Conservation (phyloP, 2,797 vertebrate genomes). For the Scomberomorus guttatus region DNA sequence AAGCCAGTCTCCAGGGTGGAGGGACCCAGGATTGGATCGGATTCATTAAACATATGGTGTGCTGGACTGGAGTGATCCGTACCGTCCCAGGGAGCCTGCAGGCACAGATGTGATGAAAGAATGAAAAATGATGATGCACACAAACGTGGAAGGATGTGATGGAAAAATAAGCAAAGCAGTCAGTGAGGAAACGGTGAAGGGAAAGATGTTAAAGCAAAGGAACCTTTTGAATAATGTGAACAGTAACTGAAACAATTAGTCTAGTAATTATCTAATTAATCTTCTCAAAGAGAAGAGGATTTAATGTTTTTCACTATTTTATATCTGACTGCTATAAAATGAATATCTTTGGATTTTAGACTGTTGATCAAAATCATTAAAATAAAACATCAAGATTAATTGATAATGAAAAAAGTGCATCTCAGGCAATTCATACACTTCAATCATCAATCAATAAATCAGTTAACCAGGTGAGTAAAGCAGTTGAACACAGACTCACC, state of each 20-base stretch:
- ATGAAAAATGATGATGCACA: not conserved
- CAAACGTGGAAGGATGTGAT: not conserved
- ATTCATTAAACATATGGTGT: conserved; percentile 88
- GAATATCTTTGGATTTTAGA: too few species aligned
- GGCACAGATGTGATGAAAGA: not conserved
- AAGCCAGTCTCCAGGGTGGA: conserved; percentile 83
- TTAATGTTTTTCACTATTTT: too few species aligned
- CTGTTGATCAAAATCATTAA: too few species aligned
- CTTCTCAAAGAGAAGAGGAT: too few species aligned
- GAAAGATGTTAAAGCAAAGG: not conserved
- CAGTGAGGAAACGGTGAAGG: not conserved
- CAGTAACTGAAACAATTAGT: too few species aligned
- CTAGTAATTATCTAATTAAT: too few species aligned
- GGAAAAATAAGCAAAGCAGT: not conserved
- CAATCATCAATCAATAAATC: too few species aligned
- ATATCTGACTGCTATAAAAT: too few species aligned
- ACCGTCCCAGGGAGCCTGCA: conserved; percentile 85
- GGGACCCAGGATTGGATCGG: conserved; percentile 86
- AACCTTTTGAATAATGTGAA: not conserved
- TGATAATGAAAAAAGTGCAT: too few species aligned
- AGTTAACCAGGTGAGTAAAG: too few species aligned
- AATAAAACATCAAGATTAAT: too few species aligned
- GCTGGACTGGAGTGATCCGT: conserved; percentile 84
- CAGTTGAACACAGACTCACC: conserved; percentile 43
- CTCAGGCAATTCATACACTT: too few species aligned